phyloP scores from a whole-genome alignment of 2,888 invertebrate species.

The Heteromyza rotundicornis region DNA sequence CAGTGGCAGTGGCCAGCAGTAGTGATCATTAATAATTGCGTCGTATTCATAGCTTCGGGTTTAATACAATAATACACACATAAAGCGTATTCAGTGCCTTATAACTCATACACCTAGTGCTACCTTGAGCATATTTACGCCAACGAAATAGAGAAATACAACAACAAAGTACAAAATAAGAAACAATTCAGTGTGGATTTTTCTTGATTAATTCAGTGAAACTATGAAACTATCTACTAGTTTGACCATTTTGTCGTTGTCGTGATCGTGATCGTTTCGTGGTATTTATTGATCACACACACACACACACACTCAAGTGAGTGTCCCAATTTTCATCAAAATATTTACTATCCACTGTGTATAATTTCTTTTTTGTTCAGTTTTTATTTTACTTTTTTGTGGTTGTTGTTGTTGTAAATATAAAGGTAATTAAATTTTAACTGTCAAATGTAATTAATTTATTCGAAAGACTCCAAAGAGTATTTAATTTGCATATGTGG shows the following conservation, averaged over 20 bases:
- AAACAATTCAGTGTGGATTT: background rate
- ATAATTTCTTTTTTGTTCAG: background rate
- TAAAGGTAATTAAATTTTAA: conserved; percentile 7
- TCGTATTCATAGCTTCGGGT: background rate
- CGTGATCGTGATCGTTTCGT: too few relatives aligned
- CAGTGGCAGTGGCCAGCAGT: background rate
- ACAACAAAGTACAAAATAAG: background rate
- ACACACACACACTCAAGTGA: conserved; percentile 17
- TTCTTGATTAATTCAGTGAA: conserved; percentile 3
- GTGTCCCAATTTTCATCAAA: conserved; percentile 9
- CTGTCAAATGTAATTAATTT: conserved; percentile 11
- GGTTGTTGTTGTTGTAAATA: background rate
- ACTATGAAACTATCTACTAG: background rate
- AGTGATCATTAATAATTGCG: conserved; percentile 10
- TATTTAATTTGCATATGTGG: conserved; percentile 4
- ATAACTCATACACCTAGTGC: too few relatives aligned
- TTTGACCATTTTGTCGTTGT: too few relatives aligned
- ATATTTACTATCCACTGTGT: conserved; percentile 10
- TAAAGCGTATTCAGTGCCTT: too few relatives aligned
- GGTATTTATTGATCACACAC: background rate
- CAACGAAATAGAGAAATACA: too few relatives aligned
- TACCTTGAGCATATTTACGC: too few relatives aligned
- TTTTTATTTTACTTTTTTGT: background rate
- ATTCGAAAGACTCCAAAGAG: background rate
- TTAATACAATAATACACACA: background rate